Conservation (phyloP, 2,888 invertebrate genomes). For the Synanthedon andrenaeformis region DNA sequence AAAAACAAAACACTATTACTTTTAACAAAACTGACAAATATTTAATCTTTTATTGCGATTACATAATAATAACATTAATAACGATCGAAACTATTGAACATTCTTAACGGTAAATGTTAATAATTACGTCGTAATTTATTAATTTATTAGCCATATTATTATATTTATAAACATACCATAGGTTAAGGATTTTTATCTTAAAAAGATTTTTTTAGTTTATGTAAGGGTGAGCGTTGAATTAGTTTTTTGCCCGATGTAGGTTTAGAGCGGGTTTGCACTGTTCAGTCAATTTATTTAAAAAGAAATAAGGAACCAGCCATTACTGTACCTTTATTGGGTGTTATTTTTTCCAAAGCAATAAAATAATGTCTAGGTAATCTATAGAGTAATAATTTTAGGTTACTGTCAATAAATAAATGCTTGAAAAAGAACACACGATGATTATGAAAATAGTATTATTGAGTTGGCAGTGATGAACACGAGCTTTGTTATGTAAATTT, state of each 20-base stretch:
- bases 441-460: conserved; percentile 32
- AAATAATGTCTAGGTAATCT: conserved; percentile 38
- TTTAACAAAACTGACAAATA: conserved; percentile 55
- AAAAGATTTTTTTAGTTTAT: conserved; percentile 63
- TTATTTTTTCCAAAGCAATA: conserved; percentile 65
- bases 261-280: conserved; percentile 31
- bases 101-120: conserved; percentile 48
- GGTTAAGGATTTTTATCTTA: conserved; percentile 66
- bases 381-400: conserved; percentile 50
- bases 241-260: conserved; percentile 38
- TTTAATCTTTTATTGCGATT: conserved; percentile 26
- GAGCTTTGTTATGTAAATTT: conserved; percentile 23
- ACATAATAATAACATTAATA: conserved; percentile 17
- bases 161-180: conserved; percentile 71
- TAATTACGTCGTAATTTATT: conserved; percentile 47
- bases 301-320: conserved; percentile 54
- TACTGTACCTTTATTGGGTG: conserved; percentile 52
- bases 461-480: conserved; percentile 45
- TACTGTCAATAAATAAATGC: conserved; percentile 46
- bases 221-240: conserved; percentile 66
- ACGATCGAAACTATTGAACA: conserved; percentile 42
- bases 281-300: conserved; percentile 43
- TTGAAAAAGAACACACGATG: conserved; percentile 20
- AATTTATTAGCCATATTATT: conserved; percentile 65
- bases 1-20: conserved; percentile 30